Percentiles rank a stretch among this genome's conserved stretches.
Evolutionary conservation across 2,888 invertebrate species (phyloP).

Genomic region (Agrochola lota): DNA sequence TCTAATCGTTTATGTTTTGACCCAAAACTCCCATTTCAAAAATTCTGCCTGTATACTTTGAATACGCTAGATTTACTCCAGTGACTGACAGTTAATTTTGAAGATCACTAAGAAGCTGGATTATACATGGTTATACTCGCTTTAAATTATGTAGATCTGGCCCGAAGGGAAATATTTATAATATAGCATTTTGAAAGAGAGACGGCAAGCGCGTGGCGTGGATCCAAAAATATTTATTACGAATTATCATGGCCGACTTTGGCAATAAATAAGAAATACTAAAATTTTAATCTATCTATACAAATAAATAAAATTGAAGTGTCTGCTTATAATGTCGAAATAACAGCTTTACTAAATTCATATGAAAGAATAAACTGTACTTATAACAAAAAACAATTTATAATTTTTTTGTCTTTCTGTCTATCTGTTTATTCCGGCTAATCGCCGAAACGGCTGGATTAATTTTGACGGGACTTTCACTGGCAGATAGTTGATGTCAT

Average conservation of each 20-base stretch:
- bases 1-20: neutral
- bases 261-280: slow-evolving; percentile 13
- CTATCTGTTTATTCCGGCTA: too few relatives aligned
- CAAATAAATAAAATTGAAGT: too few relatives aligned
- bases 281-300: neutral
- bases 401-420: too few relatives aligned
- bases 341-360: too few relatives aligned
- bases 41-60: neutral
- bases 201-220: slow-evolving; percentile 1
- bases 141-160: slow-evolving; percentile 24
- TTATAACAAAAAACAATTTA: too few relatives aligned
- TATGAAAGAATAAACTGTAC: too few relatives aligned
- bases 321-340: too few relatives aligned
- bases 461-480: too few relatives aligned
- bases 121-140: slow-evolving; percentile 25
- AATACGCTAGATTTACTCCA: neutral
- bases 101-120: slow-evolving; percentile 30
- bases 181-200: slow-evolving; percentile 25
- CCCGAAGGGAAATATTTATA: slow-evolving; percentile 42
- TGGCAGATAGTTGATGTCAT: too few relatives aligned
- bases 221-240: slow-evolving; percentile 10
- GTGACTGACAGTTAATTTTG: slow-evolving; percentile 34
- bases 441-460: too few relatives aligned
- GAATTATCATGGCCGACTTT: slow-evolving; percentile 6
- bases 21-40: neutral